Evolutionary conservation across 2,797 vertebrate genomes (phyloP).

Genomic region (Cheirogaleus major): DNA sequence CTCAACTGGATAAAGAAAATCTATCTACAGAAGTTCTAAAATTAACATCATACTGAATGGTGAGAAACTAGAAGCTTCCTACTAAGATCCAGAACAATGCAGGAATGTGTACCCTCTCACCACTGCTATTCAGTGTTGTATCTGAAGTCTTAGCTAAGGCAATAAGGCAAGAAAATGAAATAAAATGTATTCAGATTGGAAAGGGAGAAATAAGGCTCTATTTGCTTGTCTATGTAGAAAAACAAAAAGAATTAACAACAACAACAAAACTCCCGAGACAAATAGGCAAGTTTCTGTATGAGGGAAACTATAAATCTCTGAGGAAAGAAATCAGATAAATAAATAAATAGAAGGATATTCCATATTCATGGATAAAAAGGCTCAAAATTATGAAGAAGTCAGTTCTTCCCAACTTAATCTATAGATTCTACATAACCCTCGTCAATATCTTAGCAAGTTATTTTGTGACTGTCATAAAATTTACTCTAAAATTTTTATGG

Average conservation of each 20-base stretch:
- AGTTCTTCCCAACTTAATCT: background rate
- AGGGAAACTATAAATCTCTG: background rate
- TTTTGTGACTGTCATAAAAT: background rate
- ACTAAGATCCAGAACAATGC: background rate
- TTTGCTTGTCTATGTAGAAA: background rate
- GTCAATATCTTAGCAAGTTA: background rate
- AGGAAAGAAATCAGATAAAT: background rate
- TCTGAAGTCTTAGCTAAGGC: background rate
- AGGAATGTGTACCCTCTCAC: background rate
- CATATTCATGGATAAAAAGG: background rate
- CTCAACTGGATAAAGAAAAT: background rate
- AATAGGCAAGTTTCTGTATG: background rate
- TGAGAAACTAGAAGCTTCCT: background rate
- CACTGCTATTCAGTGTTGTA: background rate
- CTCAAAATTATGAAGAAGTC: background rate
- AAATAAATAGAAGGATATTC: background rate
- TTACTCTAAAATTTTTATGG: background rate
- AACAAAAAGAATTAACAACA: background rate
- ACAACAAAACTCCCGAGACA: background rate
- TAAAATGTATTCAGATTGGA: background rate
- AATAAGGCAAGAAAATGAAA: background rate
- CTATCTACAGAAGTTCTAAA: background rate
- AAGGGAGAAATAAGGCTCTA: background rate
- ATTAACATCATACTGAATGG: background rate
- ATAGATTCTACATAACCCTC: background rate